phyloP scores from a whole-genome alignment of 2,888 invertebrate species.

The Volucella bombylans region DNA sequence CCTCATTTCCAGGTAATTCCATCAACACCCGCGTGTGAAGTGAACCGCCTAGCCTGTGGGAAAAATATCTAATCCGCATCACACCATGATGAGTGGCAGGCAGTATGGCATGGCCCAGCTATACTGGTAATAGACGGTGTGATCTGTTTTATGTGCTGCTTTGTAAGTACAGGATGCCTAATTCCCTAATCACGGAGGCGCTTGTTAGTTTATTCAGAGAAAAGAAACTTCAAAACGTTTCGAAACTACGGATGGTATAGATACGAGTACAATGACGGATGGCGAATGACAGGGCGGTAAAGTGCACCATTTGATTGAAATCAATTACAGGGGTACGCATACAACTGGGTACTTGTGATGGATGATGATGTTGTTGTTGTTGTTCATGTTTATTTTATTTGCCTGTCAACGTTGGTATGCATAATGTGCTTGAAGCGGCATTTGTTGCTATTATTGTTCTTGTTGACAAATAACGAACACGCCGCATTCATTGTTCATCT shows the following conservation, averaged over 20 bases:
- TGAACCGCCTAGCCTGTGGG: constrained; percentile 35
- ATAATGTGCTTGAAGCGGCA: constrained; percentile 28
- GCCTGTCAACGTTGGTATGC: constrained; percentile 32
- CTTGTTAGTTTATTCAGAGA: constrained; percentile 11
- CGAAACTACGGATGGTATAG: not conserved
- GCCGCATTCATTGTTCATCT: constrained; percentile 44
- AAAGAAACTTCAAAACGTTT: constrained; percentile 15
- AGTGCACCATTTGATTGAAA: constrained; percentile 57
- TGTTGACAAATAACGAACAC: constrained; percentile 54
- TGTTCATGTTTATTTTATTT: too few species aligned
- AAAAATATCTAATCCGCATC: constrained; percentile 30
- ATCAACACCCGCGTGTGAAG: constrained; percentile 45
- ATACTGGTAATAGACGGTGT: constrained; percentile 1
- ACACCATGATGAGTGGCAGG: not conserved
- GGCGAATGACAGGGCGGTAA: not conserved
- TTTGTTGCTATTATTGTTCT: not conserved
- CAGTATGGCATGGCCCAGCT: too few species aligned
- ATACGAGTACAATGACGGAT: not conserved
- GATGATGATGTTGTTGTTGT: too few species aligned
- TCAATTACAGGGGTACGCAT: constrained; percentile 41
- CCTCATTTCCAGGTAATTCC: constrained; percentile 40
- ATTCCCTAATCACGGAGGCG: constrained; percentile 30
- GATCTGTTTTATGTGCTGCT: constrained; percentile 5
- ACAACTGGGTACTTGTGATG: not conserved
- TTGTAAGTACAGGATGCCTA: not conserved